Conservation (phyloP, 2,797 vertebrate genomes). For the Enteromius afrohamiltoni region DNA sequence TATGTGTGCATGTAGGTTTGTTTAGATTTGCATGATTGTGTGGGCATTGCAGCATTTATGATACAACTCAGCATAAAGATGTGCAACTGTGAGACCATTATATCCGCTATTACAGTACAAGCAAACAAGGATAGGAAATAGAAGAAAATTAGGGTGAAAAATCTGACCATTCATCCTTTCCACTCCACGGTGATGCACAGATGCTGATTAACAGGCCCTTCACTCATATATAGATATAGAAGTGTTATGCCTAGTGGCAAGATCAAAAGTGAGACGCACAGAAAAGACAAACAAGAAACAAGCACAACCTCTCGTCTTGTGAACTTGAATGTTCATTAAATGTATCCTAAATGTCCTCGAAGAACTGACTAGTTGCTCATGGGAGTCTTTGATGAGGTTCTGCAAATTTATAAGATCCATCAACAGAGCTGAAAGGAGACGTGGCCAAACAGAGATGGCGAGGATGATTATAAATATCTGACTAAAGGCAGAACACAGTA, state of each 20-base stretch:
- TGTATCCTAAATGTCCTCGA: conserved; percentile 9
- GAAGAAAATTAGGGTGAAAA: conserved; percentile 53
- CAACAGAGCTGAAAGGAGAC: not conserved
- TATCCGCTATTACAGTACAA: conserved; percentile 32
- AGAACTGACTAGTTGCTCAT: conserved; percentile 1
- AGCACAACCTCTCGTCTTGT: conserved; percentile 30
- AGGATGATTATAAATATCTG: not conserved
- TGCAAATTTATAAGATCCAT: conserved; percentile 20
- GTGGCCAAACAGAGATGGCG: not conserved
- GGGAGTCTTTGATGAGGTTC: conserved; percentile 36
- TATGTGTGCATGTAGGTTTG: not conserved
- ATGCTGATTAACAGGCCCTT: conserved; percentile 48
- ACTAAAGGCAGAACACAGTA: not conserved
- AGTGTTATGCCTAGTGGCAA: conserved; percentile 22
- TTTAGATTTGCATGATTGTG: conserved; percentile 16
- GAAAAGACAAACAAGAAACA: conserved; percentile 25
- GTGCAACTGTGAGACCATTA: conserved; percentile 11
- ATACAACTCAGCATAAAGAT: not conserved
- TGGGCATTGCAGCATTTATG: not conserved
- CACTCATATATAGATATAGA: conserved; percentile 20
- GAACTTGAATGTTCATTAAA: conserved; percentile 25
- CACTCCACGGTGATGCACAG: conserved; percentile 32
- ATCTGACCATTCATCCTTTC: conserved; percentile 32
- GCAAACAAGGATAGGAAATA: conserved; percentile 33
- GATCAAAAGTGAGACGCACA: conserved; percentile 49